phyloP scores from a whole-genome alignment of 2,113 vertebrate genomes.

The Cheirogaleus medius region DNA sequence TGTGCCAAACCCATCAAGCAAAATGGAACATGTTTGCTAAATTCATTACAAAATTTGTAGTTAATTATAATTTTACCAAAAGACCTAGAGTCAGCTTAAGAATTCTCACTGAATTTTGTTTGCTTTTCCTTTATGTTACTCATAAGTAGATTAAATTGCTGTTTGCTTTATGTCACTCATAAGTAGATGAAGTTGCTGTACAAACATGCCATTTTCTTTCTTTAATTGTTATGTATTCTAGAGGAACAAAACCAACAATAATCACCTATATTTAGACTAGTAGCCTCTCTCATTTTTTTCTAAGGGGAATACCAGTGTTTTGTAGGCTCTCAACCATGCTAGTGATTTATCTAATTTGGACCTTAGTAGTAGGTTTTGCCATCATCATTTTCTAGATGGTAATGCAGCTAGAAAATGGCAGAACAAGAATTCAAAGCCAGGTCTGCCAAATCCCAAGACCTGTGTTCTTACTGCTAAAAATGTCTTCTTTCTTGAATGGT shows the following conservation, averaged over 20 bases:
- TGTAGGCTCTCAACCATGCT: background rate
- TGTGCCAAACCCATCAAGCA: background rate
- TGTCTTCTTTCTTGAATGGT: background rate
- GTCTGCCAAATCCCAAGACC: background rate
- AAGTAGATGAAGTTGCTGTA: background rate
- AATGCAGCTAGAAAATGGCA: conserved; percentile 13
- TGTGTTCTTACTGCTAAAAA: background rate
- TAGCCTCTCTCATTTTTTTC: background rate
- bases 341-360: conserved; percentile 12
- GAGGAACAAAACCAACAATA: background rate
- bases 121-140: background rate
- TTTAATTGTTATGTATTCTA: background rate
- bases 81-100: background rate
- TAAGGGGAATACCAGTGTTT: background rate
- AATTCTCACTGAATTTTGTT: background rate
- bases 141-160: background rate
- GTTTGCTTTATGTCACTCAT: background rate
- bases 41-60: background rate
- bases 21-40: background rate
- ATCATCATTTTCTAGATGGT: conserved; percentile 35
- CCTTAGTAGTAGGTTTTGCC: background rate
- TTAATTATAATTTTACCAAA: background rate
- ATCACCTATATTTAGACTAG: background rate
- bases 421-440: background rate
- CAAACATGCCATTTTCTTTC: conserved; percentile 33